phyloP scores from a whole-genome alignment of 2,888 invertebrate genomes.

The Steinernema hermaphroditum region DNA sequence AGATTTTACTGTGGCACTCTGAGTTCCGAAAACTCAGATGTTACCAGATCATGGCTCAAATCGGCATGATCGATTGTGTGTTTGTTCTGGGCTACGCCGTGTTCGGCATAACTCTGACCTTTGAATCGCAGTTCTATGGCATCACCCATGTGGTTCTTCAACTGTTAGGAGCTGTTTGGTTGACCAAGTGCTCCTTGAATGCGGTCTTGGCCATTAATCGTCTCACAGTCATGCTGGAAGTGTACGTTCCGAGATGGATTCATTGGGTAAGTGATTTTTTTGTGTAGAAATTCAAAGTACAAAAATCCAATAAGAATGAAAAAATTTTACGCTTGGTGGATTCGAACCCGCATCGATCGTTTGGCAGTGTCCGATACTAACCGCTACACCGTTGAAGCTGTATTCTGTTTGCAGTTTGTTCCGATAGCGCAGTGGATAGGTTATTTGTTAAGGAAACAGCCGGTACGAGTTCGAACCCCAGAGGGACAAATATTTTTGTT shows the following conservation, averaged over 20 bases:
- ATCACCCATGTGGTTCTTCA: background rate
- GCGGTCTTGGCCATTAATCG: background rate
- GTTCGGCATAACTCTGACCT: background rate
- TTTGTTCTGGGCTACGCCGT: constrained; percentile 4
- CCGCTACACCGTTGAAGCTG: no score
- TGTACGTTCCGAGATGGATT: background rate
- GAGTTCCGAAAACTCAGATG: background rate
- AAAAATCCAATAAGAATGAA: background rate
- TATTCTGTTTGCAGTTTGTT: no score
- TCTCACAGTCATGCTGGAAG: background rate
- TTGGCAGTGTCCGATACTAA: no score
- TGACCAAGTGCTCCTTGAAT: background rate
- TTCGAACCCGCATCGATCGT: no score
- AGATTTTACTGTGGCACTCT: constrained; percentile 1
- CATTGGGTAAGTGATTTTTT: constrained; percentile 20
- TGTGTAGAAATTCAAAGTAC: background rate
- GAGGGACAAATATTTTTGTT: no score
- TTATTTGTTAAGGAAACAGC: background rate
- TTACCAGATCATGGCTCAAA: constrained; percentile 20
- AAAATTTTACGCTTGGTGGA: no score
- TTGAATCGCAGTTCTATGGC: background rate
- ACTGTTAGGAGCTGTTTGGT: background rate
- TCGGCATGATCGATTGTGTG: background rate
- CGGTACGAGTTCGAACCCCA: background rate
- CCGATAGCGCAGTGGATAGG: no score